Conservation (phyloP, 2,113 vertebrate species). For the Butastur rufipennis region DNA sequence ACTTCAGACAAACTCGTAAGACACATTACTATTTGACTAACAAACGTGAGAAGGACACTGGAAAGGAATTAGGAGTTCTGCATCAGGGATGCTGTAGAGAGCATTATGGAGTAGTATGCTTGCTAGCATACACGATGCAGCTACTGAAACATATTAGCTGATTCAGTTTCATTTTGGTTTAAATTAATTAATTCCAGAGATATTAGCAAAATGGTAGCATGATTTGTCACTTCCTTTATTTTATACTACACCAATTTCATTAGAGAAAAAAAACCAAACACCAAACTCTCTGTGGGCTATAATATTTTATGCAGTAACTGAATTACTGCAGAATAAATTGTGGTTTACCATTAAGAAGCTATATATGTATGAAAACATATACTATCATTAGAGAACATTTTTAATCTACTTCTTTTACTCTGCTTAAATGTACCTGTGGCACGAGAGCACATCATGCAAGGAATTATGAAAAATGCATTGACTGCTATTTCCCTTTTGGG, state of each 20-base stretch:
- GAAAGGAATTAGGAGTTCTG: neutral
- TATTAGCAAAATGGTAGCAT: neutral
- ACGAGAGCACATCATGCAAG: neutral
- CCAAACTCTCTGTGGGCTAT: neutral
- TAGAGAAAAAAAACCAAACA: neutral
- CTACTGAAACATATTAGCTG: neutral
- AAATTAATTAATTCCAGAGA: conserved; percentile 2
- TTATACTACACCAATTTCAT: neutral
- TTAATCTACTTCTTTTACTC: neutral
- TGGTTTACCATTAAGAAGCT: neutral
- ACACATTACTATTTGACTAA: neutral
- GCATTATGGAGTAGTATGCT: neutral
- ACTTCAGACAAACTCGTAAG: neutral
- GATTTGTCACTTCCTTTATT: neutral
- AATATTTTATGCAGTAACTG: neutral
- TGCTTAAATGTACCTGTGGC: neutral
- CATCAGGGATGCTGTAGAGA: neutral
- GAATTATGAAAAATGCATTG: neutral
- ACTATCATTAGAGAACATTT: neutral
- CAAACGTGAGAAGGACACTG: neutral
- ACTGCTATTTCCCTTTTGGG: neutral
- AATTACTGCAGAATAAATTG: neutral
- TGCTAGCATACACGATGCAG: neutral
- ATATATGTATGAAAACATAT: neutral
- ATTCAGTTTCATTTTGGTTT: neutral